Conservation (phyloP, 92 coral and sea anemone species). For the Paragorgia papillata region DNA sequence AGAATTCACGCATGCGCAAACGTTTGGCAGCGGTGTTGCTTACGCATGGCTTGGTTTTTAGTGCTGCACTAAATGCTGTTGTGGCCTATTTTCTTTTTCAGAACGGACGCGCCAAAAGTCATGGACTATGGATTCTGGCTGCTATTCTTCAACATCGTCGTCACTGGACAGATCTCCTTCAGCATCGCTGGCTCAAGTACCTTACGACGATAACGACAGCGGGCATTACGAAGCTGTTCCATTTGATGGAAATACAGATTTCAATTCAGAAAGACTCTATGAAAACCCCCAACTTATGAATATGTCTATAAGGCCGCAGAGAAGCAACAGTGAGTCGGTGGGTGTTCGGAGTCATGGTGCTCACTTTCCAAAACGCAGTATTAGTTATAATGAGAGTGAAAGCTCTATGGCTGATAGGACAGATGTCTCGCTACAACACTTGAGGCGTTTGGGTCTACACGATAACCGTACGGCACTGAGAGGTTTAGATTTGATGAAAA, state of each 20-base stretch:
- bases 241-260: slow-evolving; percentile 3
- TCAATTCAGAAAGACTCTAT: slow-evolving; percentile 20
- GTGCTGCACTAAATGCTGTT: neutral
- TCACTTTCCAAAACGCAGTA: slow-evolving; percentile 33
- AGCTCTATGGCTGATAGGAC: slow-evolving; percentile 11
- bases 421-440: slow-evolving; percentile 18
- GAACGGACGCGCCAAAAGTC: slow-evolving; percentile 72
- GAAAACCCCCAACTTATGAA: slow-evolving; percentile 17
- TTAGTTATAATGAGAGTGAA: slow-evolving; percentile 27
- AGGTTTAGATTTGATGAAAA: slow-evolving; percentile 8
- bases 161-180: slow-evolving; percentile 87
- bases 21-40: too few species aligned
- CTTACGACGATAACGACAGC: slow-evolving; percentile 40
- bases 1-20: too few species aligned
- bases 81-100: slow-evolving; percentile 1
- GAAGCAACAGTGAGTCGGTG: slow-evolving; percentile 36
- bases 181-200: slow-evolving; percentile 80
- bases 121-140: slow-evolving; percentile 94
- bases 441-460: neutral
- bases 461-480: slow-evolving; percentile 3
- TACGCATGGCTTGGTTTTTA: too few species aligned
- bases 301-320: neutral
- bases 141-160: slow-evolving; percentile 69
- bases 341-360: slow-evolving; percentile 2
- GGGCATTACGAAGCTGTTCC: slow-evolving; percentile 40